These are phyloP conservation scores for Sesamia inferens DNA, from an alignment of 2,888 invertebrate genomes.

Conservation along the genomic window DNA sequence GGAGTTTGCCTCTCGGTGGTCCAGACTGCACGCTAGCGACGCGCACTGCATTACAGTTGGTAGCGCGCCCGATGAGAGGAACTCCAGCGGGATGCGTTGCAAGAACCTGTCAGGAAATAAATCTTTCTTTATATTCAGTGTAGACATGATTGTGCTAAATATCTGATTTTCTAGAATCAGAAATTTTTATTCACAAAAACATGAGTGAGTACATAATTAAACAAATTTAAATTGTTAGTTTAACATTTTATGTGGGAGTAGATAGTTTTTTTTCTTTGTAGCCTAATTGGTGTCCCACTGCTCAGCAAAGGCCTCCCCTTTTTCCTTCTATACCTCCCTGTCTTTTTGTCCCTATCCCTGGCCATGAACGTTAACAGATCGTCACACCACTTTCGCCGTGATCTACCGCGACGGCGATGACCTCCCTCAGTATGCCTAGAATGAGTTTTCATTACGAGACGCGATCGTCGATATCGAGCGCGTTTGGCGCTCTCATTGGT, in stretches of 20 bases:
- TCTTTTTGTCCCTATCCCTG: too few species aligned
- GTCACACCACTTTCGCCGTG: too few species aligned
- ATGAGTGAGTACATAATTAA: not conserved
- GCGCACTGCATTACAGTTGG: conserved; percentile 95
- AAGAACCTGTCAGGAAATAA: conserved; percentile 90
- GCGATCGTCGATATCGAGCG: too few species aligned
- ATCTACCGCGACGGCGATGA: too few species aligned
- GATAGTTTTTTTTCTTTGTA: not conserved
- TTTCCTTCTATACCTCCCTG: too few species aligned
- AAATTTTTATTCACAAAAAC: not conserved
- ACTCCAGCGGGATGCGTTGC: conserved; percentile 95
- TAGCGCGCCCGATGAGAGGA: conserved; percentile 94
- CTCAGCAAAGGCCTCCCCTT: too few species aligned
- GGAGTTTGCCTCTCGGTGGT: conserved; percentile 98
- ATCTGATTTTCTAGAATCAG: not conserved
- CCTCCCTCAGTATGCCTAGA: too few species aligned
- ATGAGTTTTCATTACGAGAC: too few species aligned
- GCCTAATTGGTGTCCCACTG: too few species aligned
- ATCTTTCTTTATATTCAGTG: not conserved
- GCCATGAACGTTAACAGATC: too few species aligned
- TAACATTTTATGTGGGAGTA: not conserved
- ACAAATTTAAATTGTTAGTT: not conserved
- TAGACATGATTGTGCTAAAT: not conserved
- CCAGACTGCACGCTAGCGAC: conserved; percentile 94
- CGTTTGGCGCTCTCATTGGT: too few species aligned